Evolutionary conservation across 2,888 invertebrate species (phyloP), one percentile per base, ranked within the genome.

Genomic region (Sinelater perroti): DNA sequence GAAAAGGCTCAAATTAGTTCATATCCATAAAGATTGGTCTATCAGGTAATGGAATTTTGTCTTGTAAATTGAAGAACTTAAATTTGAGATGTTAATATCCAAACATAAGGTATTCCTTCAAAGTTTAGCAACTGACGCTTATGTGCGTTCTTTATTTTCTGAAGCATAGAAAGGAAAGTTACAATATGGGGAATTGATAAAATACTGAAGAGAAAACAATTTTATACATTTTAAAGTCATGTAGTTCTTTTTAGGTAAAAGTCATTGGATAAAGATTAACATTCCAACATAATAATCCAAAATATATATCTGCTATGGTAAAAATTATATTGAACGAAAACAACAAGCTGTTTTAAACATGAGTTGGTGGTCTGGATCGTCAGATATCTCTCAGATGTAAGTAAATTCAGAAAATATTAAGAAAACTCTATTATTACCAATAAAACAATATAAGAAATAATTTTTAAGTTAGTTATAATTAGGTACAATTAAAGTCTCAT

Each of bases 131-230:
- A 38, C 8, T 1, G 38, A 4, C n/a, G 18, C 20, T 18, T 10
- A 18, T 8, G n/a, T 38, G 20, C 20, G 20, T 38, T 18, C 18
- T 38, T 16, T 20, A n/a, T 17, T 18, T n/a, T n/a, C n/a, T 17
- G 20, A 10, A n/a, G 20, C n/a, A 10, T n/a, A 2, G 18, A 20
- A 3, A 20, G 38, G 5, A 10, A 16, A 10, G 10, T 18, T 38
- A 38, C 20, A 6, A 6, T 38, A 7, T 17, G 17, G 20, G 2
- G 20, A 38, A 38, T 38, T 3, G 4, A 38, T 38, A 11, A 20
- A 38, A 38, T 38, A 30, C 11, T 36, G 18, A 38, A 18, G 10
- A 38, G 20, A 7, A 10, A 38, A 38, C n/a, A 11, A 8, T n/a
- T 20, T 10, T 11, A 17, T n/a, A 13, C 1, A 35, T 13, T 35